Conservation (phyloP, 2,113 vertebrate species). For the Nycticryphes semicollaris region DNA sequence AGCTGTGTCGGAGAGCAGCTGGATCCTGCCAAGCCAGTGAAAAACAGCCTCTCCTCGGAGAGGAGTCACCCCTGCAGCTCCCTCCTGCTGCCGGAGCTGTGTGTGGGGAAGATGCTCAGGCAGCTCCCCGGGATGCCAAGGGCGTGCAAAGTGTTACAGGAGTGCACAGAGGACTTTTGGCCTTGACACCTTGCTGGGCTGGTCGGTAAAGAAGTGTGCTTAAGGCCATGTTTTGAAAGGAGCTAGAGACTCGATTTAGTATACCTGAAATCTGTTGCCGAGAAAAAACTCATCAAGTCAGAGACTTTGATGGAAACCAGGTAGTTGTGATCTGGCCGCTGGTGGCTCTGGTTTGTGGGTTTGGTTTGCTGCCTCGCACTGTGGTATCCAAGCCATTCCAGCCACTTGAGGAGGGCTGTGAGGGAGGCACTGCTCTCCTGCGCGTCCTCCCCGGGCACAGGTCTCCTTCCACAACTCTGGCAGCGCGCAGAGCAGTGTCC, state of each 20-base stretch:
- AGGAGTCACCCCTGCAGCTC: not conserved
- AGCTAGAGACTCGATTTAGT: accelerated
- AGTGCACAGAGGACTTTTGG: accelerated
- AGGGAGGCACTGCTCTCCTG: not conserved
- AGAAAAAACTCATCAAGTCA: not conserved
- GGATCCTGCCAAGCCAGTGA: not conserved
- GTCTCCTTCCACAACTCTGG: not conserved
- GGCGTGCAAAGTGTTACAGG: accelerated
- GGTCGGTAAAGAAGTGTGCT: not conserved
- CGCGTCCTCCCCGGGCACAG: accelerated
- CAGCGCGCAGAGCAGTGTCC: not conserved
- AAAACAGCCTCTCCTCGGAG: not conserved
- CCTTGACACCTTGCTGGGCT: not conserved
- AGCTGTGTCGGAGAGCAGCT: not conserved
- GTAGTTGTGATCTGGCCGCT: not conserved
- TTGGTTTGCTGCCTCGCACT: not conserved
- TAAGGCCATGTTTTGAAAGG: not conserved
- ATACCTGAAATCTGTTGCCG: not conserved
- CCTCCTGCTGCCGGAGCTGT: not conserved
- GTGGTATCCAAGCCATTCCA: accelerated
- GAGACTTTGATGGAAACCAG: not conserved
- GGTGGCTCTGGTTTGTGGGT: not conserved
- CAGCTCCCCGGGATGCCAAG: not conserved
- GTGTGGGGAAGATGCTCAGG: not conserved
- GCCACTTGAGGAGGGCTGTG: not conserved